A percentile compares a stretch with the other conserved stretches of the same genome.
Evolutionary conservation across 1,140 invertebrate genomes (phyloP).

Genomic region (Tetragonula clypearis): DNA sequence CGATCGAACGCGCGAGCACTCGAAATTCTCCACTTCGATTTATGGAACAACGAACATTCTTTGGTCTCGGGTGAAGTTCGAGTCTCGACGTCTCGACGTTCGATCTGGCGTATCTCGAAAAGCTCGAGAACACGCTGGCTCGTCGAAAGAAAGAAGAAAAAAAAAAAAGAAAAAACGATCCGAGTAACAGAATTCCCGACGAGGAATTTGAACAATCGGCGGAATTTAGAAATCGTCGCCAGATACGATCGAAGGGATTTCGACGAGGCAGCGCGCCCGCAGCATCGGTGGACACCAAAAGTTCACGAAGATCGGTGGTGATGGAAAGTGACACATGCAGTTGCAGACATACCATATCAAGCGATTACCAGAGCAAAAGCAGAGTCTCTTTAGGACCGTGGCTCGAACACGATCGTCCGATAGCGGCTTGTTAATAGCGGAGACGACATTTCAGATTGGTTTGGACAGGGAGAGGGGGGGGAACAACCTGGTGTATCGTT

Average conservation of each 20-base stretch:
- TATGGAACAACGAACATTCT: too few species aligned
- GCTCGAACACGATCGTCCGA: constrained; percentile 58
- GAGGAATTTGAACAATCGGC: neutral
- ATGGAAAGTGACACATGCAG: constrained; percentile 66
- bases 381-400: constrained; percentile 73
- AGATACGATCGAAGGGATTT: neutral
- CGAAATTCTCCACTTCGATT: too few species aligned
- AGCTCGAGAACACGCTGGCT: too few species aligned
- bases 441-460: constrained; percentile 40
- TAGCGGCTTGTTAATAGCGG: constrained; percentile 49
- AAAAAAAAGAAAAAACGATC: neutral
- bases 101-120: too few species aligned
- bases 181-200: neutral
- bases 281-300: neutral
- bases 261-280: constrained; percentile 34
- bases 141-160: too few species aligned
- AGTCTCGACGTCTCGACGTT: too few species aligned
- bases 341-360: constrained; percentile 74
- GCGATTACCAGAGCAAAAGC: constrained; percentile 82
- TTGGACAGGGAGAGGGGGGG: constrained; percentile 16
- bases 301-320: constrained; percentile 46
- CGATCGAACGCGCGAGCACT: neutral
- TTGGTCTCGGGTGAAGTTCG: too few species aligned
- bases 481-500: constrained; percentile 8
- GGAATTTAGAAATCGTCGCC: neutral